These are phyloP conservation scores for Haliclona indistincta DNA, from an alignment of 37 sponge, comb jelly and placozoan genomes.

Conservation along the genomic window DNA sequence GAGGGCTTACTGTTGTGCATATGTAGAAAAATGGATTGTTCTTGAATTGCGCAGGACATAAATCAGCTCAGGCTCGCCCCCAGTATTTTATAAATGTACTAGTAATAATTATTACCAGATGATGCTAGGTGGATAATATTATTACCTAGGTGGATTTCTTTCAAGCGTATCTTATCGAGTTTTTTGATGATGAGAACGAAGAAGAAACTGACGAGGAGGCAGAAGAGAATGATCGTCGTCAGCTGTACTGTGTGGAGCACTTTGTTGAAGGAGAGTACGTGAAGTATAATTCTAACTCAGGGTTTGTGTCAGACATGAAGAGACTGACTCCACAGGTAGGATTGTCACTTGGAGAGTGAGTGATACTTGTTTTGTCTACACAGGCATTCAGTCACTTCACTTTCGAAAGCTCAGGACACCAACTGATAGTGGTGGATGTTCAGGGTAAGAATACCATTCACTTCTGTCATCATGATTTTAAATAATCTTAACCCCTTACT, in stretches of 20 bases:
- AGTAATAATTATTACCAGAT: too few relatives aligned
- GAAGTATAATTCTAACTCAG: conserved; percentile 93
- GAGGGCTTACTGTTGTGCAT: too few relatives aligned
- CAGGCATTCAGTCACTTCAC: conserved; percentile 95
- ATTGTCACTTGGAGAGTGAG: not conserved
- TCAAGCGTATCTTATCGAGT: conserved; percentile 85
- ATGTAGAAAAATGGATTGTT: too few relatives aligned
- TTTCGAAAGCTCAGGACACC: conserved; percentile 82
- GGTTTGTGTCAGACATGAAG: conserved; percentile 75
- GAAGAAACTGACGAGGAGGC: too few relatives aligned
- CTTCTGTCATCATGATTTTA: too few relatives aligned
- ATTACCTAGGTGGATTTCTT: conserved; percentile 74
- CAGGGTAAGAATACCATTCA: too few relatives aligned
- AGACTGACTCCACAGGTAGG: conserved; percentile 82
- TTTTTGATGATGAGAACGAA: conserved; percentile 50
- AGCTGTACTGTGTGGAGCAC: conserved; percentile 81
- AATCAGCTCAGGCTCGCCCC: too few relatives aligned
- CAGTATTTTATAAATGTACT: too few relatives aligned
- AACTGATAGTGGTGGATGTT: conserved; percentile 90
- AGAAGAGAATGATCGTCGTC: too few relatives aligned
- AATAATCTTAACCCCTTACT: too few relatives aligned
- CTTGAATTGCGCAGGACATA: too few relatives aligned
- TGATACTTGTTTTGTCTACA: not conserved
- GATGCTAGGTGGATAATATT: not conserved
- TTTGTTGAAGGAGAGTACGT: conserved; percentile 89